Evolutionary conservation across 2,888 invertebrate species (phyloP), one percentile per base, ranked within the genome.

Genomic region (Tinea trinotella): DNA sequence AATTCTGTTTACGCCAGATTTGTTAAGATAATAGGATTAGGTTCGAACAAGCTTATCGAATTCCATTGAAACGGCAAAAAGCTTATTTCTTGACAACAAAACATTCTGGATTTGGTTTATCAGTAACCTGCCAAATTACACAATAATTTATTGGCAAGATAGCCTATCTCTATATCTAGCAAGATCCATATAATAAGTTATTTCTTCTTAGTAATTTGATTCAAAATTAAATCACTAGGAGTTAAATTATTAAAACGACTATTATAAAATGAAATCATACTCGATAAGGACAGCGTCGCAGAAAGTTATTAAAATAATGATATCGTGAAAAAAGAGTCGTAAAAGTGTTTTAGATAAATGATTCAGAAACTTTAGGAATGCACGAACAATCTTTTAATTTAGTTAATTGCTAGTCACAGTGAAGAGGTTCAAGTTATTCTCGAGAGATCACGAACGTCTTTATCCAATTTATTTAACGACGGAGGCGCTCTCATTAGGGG

Each of bases 401-500:
- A 80, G 76, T 81, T 84, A 84, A 84, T 85, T 82, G 82, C 77
- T 71, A 82, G 80, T 82, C 78, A 77, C 80, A 73, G 74, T 74
- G 72, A 71, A 82, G 81, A 74, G 75, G 72, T 76, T 82, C 70
- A 75, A 83, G 82, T 75, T 74, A 78, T 77, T 81, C 82, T 81
- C 76, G 75, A 85, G 79, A 83, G 82, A 81, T 84, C 84, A 81
- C 75, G 80, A 75, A 78, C 77, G 84, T 85, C 84, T 84, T 84
- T 84, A 83, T 83, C 82, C 84, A 84, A 85, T 85, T 84, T 84
- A 80, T 85, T 83, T 84, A 85, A 85, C 81, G 84, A 84, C 71
- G 78, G 71, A 74, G 74, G 75, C 74, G 72, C 72, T 71, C 82
- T 84, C 84, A 83, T 85, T 84, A 84, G 79, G 69, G n/a, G 74